phyloP scores from a whole-genome alignment of 37 sponge, comb jelly and placozoan genomes.

The Aphrocallistes beatrix region DNA sequence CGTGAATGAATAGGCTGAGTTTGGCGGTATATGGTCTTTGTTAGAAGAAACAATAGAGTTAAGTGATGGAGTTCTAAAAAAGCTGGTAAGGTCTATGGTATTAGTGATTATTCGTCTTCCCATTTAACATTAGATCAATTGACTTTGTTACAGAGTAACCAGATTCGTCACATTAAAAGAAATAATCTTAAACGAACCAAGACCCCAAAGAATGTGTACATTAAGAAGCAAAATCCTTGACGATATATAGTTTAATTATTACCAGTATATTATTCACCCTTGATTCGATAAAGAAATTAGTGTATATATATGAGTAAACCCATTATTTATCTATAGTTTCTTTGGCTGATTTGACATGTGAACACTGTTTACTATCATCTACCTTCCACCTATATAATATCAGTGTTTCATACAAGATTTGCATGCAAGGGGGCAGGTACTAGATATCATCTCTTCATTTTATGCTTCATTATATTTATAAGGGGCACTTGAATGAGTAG shows the following conservation, averaged over 20 bases:
- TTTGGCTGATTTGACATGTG: not conserved
- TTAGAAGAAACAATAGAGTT: not conserved
- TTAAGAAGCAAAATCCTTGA: not conserved
- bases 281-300: no score
- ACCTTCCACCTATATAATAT: no score
- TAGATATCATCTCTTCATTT: no score
- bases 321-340: not conserved
- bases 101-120: not conserved
- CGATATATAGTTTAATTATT: not conserved
- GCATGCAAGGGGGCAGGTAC: no score
- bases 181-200: not conserved
- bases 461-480: no score
- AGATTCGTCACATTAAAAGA: slow-evolving; percentile 8
- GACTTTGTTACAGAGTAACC: not conserved
- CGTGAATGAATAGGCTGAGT: not conserved
- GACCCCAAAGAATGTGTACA: slow-evolving; percentile 8
- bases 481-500: no score
- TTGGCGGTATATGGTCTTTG: slow-evolving; percentile 11
- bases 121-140: not conserved
- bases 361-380: not conserved
- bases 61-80: no score
- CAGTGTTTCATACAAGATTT: no score
- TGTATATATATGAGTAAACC: no score
- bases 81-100: not conserved
- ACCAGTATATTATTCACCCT: not conserved